phyloP scores from a whole-genome alignment of 2,113 vertebrate genomes.

The Phoenicopterus ruber region DNA sequence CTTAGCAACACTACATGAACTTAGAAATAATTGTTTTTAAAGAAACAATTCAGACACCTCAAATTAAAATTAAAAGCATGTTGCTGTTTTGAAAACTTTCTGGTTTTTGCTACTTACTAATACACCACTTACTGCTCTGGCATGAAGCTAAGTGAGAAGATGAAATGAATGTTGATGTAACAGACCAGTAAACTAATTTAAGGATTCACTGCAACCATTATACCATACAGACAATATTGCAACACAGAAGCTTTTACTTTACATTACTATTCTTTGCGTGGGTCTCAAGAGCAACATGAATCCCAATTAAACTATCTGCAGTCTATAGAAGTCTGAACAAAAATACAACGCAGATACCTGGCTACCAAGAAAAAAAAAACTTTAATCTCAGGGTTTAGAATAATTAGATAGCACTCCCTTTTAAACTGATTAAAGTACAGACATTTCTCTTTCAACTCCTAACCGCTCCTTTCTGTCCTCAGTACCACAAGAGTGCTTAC shows the following conservation, averaged over 20 bases:
- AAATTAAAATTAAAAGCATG: constrained; percentile 57
- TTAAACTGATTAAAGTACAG: constrained; percentile 6
- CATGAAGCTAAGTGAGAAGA: constrained; percentile 67
- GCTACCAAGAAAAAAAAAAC: neutral
- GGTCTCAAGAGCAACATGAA: constrained; percentile 73
- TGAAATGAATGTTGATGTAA: constrained; percentile 66
- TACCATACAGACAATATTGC: constrained; percentile 12
- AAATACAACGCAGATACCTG: constrained; percentile 32
- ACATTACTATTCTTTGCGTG: constrained; percentile 55
- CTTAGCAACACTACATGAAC: constrained; percentile 55
- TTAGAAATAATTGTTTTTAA: constrained; percentile 44
- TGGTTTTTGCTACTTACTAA: constrained; percentile 42
- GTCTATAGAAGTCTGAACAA: constrained; percentile 52
- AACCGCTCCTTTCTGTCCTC: neutral
- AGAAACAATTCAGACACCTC: constrained; percentile 41
- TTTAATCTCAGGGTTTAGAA: constrained; percentile 42
- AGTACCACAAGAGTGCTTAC: neutral
- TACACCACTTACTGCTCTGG: constrained; percentile 55
- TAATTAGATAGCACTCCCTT: neutral
- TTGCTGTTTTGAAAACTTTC: constrained; percentile 60
- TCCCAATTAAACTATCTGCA: constrained; percentile 72
- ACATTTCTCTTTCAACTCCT: neutral
- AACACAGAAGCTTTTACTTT: constrained; percentile 64
- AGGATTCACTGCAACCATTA: constrained; percentile 51
- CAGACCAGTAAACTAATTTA: constrained; percentile 73